Evolutionary conservation across 2,113 vertebrate genomes (phyloP).

Genomic region (Ciconia maguari): DNA sequence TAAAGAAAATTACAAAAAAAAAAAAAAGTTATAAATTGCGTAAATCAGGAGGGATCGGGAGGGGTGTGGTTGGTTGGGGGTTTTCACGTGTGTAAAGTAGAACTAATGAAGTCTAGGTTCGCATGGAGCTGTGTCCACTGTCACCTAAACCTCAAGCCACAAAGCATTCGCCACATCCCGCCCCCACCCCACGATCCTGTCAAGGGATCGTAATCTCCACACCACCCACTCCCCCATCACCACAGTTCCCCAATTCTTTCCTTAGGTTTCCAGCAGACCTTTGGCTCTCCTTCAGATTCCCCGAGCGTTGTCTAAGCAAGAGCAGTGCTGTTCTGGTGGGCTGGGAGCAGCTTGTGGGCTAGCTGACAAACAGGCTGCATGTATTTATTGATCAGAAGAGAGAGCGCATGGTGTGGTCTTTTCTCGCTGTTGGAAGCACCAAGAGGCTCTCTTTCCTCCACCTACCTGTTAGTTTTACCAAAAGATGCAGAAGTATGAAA

Average conservation of each 20-base stretch:
- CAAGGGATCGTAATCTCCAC: background rate
- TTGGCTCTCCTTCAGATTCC: background rate
- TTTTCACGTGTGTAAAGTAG: background rate
- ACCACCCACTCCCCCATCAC: background rate
- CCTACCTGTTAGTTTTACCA: background rate
- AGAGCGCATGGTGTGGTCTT: background rate
- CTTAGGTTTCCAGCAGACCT: background rate
- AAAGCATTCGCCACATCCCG: background rate
- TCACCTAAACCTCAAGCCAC: background rate
- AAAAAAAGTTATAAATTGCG: background rate
- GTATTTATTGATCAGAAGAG: background rate
- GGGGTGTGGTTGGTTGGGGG: background rate
- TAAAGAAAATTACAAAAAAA: background rate
- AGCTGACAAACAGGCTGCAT: background rate
- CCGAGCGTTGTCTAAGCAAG: background rate
- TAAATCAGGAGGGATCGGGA: background rate
- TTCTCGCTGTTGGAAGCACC: background rate
- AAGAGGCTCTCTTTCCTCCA: background rate
- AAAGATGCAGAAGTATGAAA: background rate
- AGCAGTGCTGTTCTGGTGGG: background rate
- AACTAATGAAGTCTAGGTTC: background rate
- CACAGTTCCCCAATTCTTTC: background rate
- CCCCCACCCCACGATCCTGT: background rate
- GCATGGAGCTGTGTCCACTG: background rate
- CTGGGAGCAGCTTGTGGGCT: background rate